A percentile compares a stretch with the other conserved stretches of the same genome.
These are phyloP conservation scores for Rhagonycha lutea DNA, from an alignment of 2,888 invertebrate genomes.

Conservation along the genomic window DNA sequence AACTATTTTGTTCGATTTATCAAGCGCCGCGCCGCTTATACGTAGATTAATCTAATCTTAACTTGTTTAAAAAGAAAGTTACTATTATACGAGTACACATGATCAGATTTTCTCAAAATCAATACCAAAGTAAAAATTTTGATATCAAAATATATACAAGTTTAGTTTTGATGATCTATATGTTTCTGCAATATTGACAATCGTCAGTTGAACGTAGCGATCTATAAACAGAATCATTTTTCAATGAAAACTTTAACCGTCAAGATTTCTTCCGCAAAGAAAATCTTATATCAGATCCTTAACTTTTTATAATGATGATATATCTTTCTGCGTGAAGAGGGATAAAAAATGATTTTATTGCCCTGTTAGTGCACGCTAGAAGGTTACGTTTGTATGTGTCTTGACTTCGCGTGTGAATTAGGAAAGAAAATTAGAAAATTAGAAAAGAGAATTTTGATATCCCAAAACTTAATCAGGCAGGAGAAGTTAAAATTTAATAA, in stretches of 20 bases:
- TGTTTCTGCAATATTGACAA: neutral
- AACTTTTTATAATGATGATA: neutral
- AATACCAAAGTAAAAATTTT: neutral
- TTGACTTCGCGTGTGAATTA: neutral
- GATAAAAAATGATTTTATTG: neutral
- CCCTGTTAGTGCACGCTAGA: neutral
- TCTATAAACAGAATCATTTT: neutral
- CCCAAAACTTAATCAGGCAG: neutral
- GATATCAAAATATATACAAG: neutral
- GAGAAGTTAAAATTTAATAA: neutral
- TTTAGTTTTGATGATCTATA: too few species aligned
- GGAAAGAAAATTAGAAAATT: neutral
- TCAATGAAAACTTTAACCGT: too few species aligned
- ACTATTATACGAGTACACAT: neutral
- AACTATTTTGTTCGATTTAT: neutral
- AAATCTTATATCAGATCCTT: neutral
- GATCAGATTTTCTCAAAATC: too few species aligned
- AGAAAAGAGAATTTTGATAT: neutral
- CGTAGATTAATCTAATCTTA: neutral
- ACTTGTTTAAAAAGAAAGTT: too few species aligned
- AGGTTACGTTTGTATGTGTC: neutral
- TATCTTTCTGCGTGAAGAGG: too few species aligned
- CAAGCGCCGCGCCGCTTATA: neutral
- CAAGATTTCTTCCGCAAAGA: too few species aligned
- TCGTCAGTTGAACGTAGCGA: neutral